Evolutionary conservation across 2,888 invertebrate species (phyloP), one percentile per base, ranked within the genome.

Genomic region (Phyllotreta cruciferae): DNA sequence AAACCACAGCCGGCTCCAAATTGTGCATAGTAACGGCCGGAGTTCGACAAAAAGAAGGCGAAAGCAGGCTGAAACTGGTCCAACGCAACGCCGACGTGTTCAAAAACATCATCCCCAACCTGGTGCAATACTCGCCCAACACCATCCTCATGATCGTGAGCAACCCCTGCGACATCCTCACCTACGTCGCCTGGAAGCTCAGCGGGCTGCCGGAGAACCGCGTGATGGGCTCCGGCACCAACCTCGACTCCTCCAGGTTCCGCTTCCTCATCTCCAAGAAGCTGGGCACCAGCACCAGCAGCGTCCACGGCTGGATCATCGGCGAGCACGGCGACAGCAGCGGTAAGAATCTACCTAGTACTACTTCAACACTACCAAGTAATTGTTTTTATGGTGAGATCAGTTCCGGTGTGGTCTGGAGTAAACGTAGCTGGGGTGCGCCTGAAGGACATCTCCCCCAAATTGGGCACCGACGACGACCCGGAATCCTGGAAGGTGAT

Each of bases 151-250:
- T 96, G 66, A 89, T 96, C 75, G 95, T 96, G 4, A 93, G 93
- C 71, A 96, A 96, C 81, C 96, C 96, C 0, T 94, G 95, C 35
- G 96, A 97, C 78, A 90, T 96, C 66, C 83, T 97, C 75, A 95
- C 96, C 0, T 96, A 93, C 79, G 93, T 96, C 9, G 90, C 96
- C n/a, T 97, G 96, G 96, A 95, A 93, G 82, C 79, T 97, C 60
- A 94, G 94, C 69, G 95, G 95, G 5, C 83, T 96, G 71, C 95
- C 96, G 6, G 89, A 90, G 79, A 87, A 94, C 78, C 69, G 91
- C 38, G 92, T 96, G 53, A 90, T 97, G 77, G 96, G 96, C 7
- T 93, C 94, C 50, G 96, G 96, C 5, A 96, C 96, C 44, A 96
- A 96, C 82, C 85, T 97, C 73, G 96, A 96, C 82, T 94, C 96